phyloP scores from a whole-genome alignment of 2,888 invertebrate genomes.

The Enchytraeus crypticus region DNA sequence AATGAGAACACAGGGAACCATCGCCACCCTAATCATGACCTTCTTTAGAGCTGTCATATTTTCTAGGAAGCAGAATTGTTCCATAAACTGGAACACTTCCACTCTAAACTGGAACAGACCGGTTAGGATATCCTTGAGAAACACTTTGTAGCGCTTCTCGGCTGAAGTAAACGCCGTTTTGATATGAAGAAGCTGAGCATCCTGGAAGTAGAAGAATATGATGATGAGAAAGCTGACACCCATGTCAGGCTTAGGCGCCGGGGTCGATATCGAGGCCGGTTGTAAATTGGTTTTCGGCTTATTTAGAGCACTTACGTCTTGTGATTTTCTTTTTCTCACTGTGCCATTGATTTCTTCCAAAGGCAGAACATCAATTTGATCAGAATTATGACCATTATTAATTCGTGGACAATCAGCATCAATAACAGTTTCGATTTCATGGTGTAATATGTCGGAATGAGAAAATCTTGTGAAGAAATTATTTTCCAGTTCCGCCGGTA shows the following conservation, averaged over 20 bases:
- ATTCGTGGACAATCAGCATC: too few species aligned
- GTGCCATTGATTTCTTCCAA: too few species aligned
- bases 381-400: too few species aligned
- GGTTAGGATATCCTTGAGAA: constrained; percentile 17
- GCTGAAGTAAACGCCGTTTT: constrained; percentile 20
- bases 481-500: too few species aligned
- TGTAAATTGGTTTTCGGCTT: too few species aligned
- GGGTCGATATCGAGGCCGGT: too few species aligned
- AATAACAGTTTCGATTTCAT: too few species aligned
- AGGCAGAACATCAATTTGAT: too few species aligned
- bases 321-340: background rate
- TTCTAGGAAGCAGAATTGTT: constrained; percentile 19
- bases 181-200: constrained; percentile 22
- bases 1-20: constrained; percentile 20
- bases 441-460: too few species aligned
- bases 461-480: too few species aligned
- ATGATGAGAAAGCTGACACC: constrained; percentile 27
- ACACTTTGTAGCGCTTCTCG: constrained; percentile 12
- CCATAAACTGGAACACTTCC: constrained; percentile 23
- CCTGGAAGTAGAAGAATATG: constrained; percentile 27
- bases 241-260: constrained; percentile 12
- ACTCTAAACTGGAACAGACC: constrained; percentile 24
- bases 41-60: constrained; percentile 13
- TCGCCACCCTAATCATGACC: constrained; percentile 12
- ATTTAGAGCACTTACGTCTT: background rate